phyloP scores from a whole-genome alignment of 2,797 vertebrate genomes.

The Myotis daubentonii region DNA sequence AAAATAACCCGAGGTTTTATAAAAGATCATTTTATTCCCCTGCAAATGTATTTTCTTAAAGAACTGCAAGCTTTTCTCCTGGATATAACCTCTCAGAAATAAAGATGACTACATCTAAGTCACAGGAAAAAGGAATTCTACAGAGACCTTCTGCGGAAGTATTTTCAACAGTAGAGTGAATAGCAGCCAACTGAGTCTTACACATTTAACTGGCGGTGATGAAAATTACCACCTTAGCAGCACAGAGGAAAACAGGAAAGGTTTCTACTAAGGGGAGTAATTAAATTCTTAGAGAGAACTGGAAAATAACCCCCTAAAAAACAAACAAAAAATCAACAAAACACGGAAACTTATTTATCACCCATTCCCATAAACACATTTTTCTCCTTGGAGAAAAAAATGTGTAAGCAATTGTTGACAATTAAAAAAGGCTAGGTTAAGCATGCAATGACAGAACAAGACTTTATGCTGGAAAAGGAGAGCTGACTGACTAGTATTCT shows the following conservation, averaged over 20 bases:
- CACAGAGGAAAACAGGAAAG: conserved; percentile 70
- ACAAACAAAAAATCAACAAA: background rate
- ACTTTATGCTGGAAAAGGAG: background rate
- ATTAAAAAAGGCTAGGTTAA: background rate
- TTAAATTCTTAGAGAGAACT: conserved; percentile 56
- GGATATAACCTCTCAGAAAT: conserved; percentile 1
- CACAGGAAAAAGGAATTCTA: conserved; percentile 62
- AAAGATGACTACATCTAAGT: background rate
- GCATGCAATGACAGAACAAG: background rate
- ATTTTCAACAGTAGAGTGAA: conserved; percentile 53
- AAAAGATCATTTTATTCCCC: conserved; percentile 36
- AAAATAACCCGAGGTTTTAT: conserved; percentile 10
- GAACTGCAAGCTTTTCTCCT: background rate
- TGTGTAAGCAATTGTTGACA: background rate
- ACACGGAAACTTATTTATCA: background rate
- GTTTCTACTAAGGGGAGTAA: conserved; percentile 45
- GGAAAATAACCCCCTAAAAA: background rate
- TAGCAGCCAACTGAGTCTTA: conserved; percentile 10
- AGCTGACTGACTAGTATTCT: background rate
- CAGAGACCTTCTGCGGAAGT: background rate
- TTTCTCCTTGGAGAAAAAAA: conserved; percentile 3
- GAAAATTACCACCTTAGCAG: conserved; percentile 61
- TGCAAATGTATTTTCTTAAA: background rate
- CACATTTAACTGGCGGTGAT: conserved; percentile 40
- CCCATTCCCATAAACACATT: background rate